phyloP scores from a whole-genome alignment of 2,113 vertebrate species.

The Lichenostomus cassidix region DNA sequence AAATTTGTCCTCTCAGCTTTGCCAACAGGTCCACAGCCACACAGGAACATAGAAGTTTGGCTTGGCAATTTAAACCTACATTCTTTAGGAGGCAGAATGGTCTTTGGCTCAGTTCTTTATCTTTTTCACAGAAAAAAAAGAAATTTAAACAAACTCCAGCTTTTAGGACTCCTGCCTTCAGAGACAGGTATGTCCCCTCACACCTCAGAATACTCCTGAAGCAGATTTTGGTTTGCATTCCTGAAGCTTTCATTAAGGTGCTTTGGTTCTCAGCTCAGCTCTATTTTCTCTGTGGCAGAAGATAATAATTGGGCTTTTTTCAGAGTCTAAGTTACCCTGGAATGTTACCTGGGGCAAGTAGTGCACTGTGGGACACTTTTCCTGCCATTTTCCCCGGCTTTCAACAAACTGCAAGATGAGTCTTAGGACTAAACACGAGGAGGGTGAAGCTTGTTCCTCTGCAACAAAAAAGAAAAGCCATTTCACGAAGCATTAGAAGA shows the following conservation, averaged over 20 bases:
- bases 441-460: constrained; percentile 74
- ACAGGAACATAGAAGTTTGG: not conserved
- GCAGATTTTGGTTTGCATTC: not conserved
- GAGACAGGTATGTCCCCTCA: not conserved
- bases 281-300: not conserved
- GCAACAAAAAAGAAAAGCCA: not conserved
- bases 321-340: not conserved
- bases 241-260: not conserved
- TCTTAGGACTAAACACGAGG: constrained; percentile 74
- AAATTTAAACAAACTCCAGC: not conserved
- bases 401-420: constrained; percentile 77
- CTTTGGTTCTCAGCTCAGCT: not conserved
- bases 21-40: not conserved
- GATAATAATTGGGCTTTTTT: not conserved
- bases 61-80: not conserved
- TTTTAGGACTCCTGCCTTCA: not conserved
- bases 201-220: not conserved
- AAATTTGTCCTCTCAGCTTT: not conserved
- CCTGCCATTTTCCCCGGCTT: constrained; percentile 65
- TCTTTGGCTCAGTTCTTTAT: not conserved
- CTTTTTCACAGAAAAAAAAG: not conserved
- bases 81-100: not conserved
- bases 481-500: not conserved
- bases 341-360: constrained; percentile 73
- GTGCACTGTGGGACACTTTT: constrained; percentile 63